Base-by-base conservation (phyloP, 2,797 vertebrate species). In the Acanthornis magna region DNA sequence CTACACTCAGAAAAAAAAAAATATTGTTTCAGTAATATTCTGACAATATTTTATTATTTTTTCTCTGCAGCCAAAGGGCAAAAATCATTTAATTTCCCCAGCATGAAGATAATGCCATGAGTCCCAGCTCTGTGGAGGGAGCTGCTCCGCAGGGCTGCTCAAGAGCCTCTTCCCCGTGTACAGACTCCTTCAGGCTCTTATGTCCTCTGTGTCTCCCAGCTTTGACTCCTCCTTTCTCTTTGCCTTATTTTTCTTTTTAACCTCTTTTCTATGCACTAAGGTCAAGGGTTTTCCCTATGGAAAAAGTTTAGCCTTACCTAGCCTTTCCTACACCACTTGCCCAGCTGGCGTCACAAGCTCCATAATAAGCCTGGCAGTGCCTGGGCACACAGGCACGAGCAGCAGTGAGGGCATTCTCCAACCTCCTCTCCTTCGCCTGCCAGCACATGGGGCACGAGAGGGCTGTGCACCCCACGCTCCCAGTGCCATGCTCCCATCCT, bases 241-340 rank as follows among this genome's bases (percentile, higher is more conserved):
- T 75, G 51, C 53, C 88, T 85, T 95, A 34, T 91, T 96, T 94
- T 96, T 61, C 82, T 72, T 91, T 96, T 84, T 91, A 88, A 81
- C 87, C 70, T 55, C 55, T 93, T 94, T 89, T 77, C 86, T 91
- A 0, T 82, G 62, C 65, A 89, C 94, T 97, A 85, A 92, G 96
- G 96, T 95, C 96, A 97, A 97, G 96, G 95, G 96, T 96, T 98
- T 98, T 95, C 94, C 97, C 96, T 97, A 72, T 91, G 96, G 97
- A 97, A 98, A 97, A 94, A 45, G 68, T 91, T 65, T 60, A 77
- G 66, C 53, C 42, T 40, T 45, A 53, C 19, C 42, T 74, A 78
- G 26, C 38, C 50, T 70, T 71, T 63, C 54, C 34, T 62, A 1
- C 8, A 9, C 19, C 30, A 2, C 47, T 38, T 71, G 16, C 66